Evolutionary conservation across 2,797 vertebrate species (phyloP), one percentile per base, ranked within the genome.

Genomic region (Eleutherodactylus coqui): DNA sequence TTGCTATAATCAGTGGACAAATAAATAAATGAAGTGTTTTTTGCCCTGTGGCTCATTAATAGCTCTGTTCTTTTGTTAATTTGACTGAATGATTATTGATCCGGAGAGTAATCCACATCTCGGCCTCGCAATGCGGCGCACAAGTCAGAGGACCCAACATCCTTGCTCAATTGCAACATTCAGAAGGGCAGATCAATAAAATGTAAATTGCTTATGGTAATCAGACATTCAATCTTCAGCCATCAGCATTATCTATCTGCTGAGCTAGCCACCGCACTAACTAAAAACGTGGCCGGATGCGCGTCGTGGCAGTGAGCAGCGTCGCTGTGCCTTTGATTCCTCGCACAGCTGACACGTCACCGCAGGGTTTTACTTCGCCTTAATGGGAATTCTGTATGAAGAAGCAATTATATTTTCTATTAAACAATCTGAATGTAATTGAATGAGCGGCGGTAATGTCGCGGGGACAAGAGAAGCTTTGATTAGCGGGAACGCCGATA

Each of bases 151-250:
- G 62, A 34, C 14, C 29, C 29, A 64, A 64, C 62, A 93, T 93
- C 91, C 90, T 94, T 94, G 96, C 95, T 97, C 96, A 97, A 97
- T 97, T 97, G 96, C 95, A 96, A 94, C 95, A 95, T 93, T 94
- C 91, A 91, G 94, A 95, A 96, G 95, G 94, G 92, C 91, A 94
- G 96, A 98, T 98, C 97, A 96, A 98, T 98, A 97, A 95, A 94
- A 97, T 97, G 96, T 97, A 98, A 97, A 98, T 98, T 97, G 96
- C 95, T 97, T 96, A 97, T 97, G 96, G 96, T 97, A 97, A 98
- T 97, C 95, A 95, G 94, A 95, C 94, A 91, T 94, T 95, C 95
- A 96, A 96, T 97, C 96, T 96, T 96, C 94, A 93, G 92, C 89
- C 93, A 97, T 97, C 96, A 96, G 95, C 96, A 64, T 62, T 29